Conservation (phyloP, 1,140 invertebrate genomes). For the Euwallacea fornicatus region DNA sequence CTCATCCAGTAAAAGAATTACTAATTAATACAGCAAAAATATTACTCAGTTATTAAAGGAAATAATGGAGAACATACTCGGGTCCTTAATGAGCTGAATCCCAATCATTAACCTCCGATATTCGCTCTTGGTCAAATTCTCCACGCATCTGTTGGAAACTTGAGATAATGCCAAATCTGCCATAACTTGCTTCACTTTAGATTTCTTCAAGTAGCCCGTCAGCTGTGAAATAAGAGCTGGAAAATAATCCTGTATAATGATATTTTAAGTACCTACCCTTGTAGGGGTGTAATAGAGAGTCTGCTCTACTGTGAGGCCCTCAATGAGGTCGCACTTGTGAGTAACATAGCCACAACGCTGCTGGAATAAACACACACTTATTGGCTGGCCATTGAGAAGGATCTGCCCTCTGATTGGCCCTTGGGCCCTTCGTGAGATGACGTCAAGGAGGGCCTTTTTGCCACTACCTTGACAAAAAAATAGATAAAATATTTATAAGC, state of each 20-base stretch:
- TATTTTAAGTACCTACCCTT: slow-evolving; percentile 58
- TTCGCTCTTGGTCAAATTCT: slow-evolving; percentile 79
- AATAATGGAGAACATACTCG: slow-evolving; percentile 57
- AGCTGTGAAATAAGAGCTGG: slow-evolving; percentile 56
- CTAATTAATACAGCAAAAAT: slow-evolving; percentile 51
- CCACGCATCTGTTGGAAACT: slow-evolving; percentile 78
- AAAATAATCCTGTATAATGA: slow-evolving; percentile 1
- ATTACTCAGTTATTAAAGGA: slow-evolving; percentile 8
- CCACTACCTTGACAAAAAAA: slow-evolving; percentile 68
- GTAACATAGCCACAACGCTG: slow-evolving; percentile 84
- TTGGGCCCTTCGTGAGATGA: slow-evolving; percentile 77
- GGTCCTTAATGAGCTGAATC: slow-evolving; percentile 85
- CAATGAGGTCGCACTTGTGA: slow-evolving; percentile 78
- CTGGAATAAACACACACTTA: slow-evolving; percentile 80
- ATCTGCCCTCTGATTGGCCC: slow-evolving; percentile 81
- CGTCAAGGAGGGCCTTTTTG: slow-evolving; percentile 86
- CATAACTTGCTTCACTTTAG: slow-evolving; percentile 81
- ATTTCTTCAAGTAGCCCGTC: slow-evolving; percentile 69
- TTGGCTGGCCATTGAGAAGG: slow-evolving; percentile 77
- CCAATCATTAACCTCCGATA: slow-evolving; percentile 83
- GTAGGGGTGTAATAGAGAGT: slow-evolving; percentile 79
- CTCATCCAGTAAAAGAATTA: slow-evolving; percentile 83
- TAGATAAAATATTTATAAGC: background rate
- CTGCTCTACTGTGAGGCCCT: slow-evolving; percentile 83
- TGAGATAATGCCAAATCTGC: slow-evolving; percentile 87